Evolutionary conservation across 2,888 invertebrate genomes (phyloP), one percentile per base, ranked within the genome.

Genomic region (Cotesia congregata): DNA sequence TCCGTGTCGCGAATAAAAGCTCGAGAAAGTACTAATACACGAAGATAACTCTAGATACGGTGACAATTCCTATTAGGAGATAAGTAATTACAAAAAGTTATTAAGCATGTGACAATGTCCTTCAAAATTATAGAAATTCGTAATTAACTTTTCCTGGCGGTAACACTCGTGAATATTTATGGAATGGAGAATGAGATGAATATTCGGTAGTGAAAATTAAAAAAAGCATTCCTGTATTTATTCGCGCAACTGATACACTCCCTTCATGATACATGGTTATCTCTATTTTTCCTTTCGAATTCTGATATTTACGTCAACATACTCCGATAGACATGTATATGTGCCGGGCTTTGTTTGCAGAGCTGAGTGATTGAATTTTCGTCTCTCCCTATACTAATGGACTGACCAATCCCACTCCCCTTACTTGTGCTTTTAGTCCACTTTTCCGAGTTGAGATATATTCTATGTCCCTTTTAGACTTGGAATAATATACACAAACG

Each of bases 351-450:
- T 71, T 80, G 74, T 80, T 80, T 78, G 77, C 79, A 50, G 61
- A 69, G 38, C 72, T 81, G 78, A 80, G 79, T 81, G 75, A 82
- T 80, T 81, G 79, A 78, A 72, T 80, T 73, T 79, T 72, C 75
- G 59, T 77, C 65, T 61, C 64, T 71, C 72, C 76, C 76, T 72
- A 30, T 30, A 30, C 30, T 30, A 76, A 77, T 77, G 77, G 77
- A 77, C 77, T 77, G 77, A 77, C 73, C 77, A 77, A 77, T 77
- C 77, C 67, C 67, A 59, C 60, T 67, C 76, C 62, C 71, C 72
- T 69, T 67, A 41, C 72, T 68, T 72, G 62, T 72, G 72, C 76
- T 76, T 69, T 72, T 65, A 76, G 68, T 73, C 70, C 17, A 39
- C 60, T 67, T 65, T 59, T 69, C 15, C 65, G 39, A 62, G 72